These are phyloP conservation scores for Porites divaricata DNA, from an alignment of 92 coral and sea anemone genomes.

Conservation along the genomic window DNA sequence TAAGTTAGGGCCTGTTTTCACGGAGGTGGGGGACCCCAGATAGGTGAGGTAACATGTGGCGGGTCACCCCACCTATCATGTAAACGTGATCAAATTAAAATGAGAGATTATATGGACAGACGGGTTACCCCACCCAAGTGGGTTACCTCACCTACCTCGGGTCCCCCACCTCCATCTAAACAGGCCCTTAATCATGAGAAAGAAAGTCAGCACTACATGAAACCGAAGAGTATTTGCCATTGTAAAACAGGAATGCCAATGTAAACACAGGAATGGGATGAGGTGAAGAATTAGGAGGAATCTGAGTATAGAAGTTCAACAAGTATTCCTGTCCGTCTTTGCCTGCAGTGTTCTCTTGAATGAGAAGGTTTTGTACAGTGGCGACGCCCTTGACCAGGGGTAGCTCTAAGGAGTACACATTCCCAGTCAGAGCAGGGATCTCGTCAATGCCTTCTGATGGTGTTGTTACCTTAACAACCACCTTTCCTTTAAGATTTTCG, in stretches of 20 bases:
- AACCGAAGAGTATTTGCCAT: conserved; percentile 65
- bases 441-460: conserved; percentile 87
- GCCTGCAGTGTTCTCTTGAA: conserved; percentile 93
- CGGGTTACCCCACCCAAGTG: too few species aligned
- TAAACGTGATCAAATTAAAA: too few species aligned
- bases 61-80: too few species aligned
- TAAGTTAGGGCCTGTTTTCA: background rate
- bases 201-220: background rate
- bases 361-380: conserved; percentile 74
- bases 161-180: too few species aligned
- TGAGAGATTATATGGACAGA: too few species aligned
- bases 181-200: background rate
- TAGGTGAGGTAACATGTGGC: too few species aligned
- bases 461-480: conserved; percentile 68
- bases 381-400: conserved; percentile 91
- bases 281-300: conserved; percentile 77
- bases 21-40: too few species aligned
- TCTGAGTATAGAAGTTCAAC: conserved; percentile 80
- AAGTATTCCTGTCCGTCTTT: conserved; percentile 96
- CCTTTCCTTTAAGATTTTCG: conserved; percentile 79
- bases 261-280: conserved; percentile 91
- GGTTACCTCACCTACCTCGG: too few species aligned
- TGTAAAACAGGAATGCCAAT: conserved; percentile 89
- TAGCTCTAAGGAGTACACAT: conserved; percentile 61
- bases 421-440: conserved; percentile 82